Evolutionary conservation across 2,797 vertebrate genomes (phyloP).

Genomic region (Parauchenoglanis ngamensis): DNA sequence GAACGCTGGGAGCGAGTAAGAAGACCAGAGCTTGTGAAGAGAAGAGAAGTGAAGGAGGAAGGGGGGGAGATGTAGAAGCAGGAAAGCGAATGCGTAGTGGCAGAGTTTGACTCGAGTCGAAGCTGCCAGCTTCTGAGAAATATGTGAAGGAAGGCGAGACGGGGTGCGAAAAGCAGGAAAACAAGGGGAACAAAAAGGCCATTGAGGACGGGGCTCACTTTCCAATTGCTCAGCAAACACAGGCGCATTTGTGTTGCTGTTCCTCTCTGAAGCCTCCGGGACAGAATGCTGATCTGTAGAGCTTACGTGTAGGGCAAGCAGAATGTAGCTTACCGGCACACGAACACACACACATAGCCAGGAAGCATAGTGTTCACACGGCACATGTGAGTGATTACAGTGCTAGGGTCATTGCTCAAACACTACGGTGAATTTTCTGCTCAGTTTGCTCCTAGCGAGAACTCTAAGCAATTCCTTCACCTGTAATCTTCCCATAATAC

Average conservation of each 20-base stretch:
- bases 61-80: background rate
- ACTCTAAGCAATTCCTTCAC: background rate
- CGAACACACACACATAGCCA: background rate
- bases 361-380: background rate
- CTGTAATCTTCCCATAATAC: background rate
- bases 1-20: background rate
- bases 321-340: conserved; percentile 40
- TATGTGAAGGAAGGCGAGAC: conserved; percentile 56
- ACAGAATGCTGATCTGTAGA: conserved; percentile 47
- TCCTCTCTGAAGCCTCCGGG: conserved; percentile 23
- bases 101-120: conserved; percentile 48
- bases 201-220: conserved; percentile 56
- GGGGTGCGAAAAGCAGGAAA: conserved; percentile 42
- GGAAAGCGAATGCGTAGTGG: conserved; percentile 47
- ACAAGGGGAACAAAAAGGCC: conserved; percentile 62
- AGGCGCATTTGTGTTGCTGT: conserved; percentile 39
- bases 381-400: conserved; percentile 14
- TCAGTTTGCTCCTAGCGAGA: background rate
- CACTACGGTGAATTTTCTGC: background rate
- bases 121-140: conserved; percentile 54
- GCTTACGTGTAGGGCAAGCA: conserved; percentile 44
- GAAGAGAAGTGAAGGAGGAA: background rate
- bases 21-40: conserved; percentile 9
- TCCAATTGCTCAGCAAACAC: conserved; percentile 47
- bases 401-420: background rate